Evolutionary conservation across 2,113 vertebrate species (phyloP).

Genomic region (Formicarius rufipectus): DNA sequence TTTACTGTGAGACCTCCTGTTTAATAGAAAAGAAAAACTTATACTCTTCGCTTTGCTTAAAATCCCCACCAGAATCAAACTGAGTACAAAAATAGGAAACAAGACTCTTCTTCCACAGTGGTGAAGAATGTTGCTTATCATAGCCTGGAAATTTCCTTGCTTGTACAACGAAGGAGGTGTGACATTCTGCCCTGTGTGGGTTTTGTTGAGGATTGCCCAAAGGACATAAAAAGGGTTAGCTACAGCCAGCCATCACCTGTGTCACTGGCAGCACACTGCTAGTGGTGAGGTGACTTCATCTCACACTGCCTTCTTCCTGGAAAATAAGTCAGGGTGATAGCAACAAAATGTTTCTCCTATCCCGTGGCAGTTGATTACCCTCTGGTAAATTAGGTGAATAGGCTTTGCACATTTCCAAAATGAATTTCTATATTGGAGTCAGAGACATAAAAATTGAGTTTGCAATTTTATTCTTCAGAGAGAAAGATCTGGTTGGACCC

Average conservation of each 20-base stretch:
- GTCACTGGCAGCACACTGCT: neutral
- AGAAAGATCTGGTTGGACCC: neutral
- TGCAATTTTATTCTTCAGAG: neutral
- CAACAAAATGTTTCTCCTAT: neutral
- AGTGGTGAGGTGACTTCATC: neutral
- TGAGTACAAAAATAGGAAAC: neutral
- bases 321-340: neutral
- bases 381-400: neutral
- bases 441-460: neutral
- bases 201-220: neutral
- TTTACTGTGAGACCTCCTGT: neutral
- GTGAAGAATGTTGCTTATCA: neutral
- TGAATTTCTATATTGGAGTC: neutral
- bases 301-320: neutral
- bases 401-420: neutral
- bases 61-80: neutral
- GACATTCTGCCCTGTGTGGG: neutral
- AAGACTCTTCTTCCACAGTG: neutral
- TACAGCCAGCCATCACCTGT: neutral
- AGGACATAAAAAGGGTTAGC: neutral
- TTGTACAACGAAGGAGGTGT: rapidly evolving
- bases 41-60: neutral
- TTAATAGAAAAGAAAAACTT: neutral
- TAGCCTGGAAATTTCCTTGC: neutral
- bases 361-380: neutral